phyloP scores from a whole-genome alignment of 2,888 invertebrate genomes.

The Mactromeris polynyma region DNA sequence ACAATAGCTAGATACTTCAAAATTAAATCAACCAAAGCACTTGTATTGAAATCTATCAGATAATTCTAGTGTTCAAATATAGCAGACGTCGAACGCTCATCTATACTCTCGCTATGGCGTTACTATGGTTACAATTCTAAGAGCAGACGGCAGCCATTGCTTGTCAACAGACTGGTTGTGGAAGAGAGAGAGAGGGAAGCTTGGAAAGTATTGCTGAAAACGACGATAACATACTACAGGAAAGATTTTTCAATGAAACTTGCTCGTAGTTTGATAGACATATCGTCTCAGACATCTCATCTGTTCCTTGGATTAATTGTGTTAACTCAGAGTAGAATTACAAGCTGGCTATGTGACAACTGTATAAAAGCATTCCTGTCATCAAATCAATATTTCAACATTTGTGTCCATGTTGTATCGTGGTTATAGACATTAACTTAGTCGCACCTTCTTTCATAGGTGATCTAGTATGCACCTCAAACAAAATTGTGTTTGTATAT shows the following conservation, averaged over 20 bases:
- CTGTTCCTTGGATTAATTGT: neutral
- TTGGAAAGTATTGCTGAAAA: neutral
- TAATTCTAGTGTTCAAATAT: slow-evolving; percentile 6
- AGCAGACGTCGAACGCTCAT: slow-evolving; percentile 12
- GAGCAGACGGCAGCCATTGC: slow-evolving; percentile 8
- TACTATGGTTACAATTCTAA: neutral
- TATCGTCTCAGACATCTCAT: neutral
- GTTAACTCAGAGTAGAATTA: neutral
- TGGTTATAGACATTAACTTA: neutral
- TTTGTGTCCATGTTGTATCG: neutral
- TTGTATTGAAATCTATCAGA: slow-evolving; percentile 3
- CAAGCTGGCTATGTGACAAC: neutral
- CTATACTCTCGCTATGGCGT: slow-evolving; percentile 15
- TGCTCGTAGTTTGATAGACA: neutral
- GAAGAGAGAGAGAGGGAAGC: neutral
- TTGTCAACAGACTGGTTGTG: slow-evolving; percentile 11
- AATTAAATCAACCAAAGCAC: slow-evolving; percentile 17
- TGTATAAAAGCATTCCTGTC: neutral
- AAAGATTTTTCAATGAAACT: neutral
- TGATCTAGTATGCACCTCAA: neutral
- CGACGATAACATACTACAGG: neutral
- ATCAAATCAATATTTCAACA: neutral
- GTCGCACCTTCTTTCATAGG: neutral
- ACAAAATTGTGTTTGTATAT: neutral
- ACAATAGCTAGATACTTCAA: slow-evolving; percentile 16